Conservation (phyloP, 2,113 vertebrate genomes). For the Lichenostomus cassidix region DNA sequence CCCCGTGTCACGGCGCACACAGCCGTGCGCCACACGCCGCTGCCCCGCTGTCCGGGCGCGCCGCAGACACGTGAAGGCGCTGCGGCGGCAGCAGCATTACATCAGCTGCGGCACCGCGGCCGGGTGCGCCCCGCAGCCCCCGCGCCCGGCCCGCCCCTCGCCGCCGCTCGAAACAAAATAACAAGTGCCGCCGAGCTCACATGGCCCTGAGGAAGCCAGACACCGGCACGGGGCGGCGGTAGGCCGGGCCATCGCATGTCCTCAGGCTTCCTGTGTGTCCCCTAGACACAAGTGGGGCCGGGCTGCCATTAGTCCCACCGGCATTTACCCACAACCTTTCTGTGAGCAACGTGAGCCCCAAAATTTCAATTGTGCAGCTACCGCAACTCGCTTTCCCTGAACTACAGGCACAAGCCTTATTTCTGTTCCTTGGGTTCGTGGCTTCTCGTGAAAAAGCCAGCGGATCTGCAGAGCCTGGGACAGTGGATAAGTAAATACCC, state of each 20-base stretch:
- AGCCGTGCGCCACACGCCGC: neutral
- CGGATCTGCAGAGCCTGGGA: neutral
- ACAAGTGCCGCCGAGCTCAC: neutral
- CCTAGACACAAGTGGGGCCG: fast-evolving
- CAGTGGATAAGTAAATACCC: neutral
- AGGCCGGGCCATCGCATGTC: neutral
- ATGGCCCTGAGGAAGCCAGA: neutral
- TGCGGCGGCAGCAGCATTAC: conserved; percentile 31
- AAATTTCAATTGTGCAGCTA: neutral
- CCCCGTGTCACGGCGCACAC: neutral
- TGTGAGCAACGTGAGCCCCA: no score
- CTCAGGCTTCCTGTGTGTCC: neutral
- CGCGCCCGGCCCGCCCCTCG: neutral
- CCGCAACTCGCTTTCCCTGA: neutral
- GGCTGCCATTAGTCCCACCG: fast-evolving
- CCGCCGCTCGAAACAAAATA: neutral
- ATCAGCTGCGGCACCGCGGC: conserved; percentile 42
- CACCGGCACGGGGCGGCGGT: neutral
- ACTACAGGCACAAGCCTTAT: neutral
- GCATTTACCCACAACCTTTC: neutral
- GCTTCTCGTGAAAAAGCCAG: neutral
- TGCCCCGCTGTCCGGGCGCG: neutral
- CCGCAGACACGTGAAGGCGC: neutral
- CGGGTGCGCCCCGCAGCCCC: neutral
- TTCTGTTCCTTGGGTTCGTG: neutral